Conservation (phyloP, 2,113 vertebrate species). For the Recurvirostra avosetta region DNA sequence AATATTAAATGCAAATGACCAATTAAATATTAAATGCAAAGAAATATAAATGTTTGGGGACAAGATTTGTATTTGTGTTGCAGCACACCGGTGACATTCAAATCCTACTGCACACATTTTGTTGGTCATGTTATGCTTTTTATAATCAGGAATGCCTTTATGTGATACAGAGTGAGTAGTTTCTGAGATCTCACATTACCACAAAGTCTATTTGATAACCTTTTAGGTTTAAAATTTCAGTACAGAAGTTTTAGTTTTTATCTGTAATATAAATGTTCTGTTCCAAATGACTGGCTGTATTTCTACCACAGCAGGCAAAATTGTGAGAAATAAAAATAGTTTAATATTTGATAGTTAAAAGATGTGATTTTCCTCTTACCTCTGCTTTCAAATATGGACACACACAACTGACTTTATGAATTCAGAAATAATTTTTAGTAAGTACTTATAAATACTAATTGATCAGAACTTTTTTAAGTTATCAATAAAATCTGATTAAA, state of each 20-base stretch:
- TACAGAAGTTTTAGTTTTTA: not conserved
- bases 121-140: not conserved
- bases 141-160: not conserved
- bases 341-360: not conserved
- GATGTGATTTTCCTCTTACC: not conserved
- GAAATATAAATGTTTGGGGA: not conserved
- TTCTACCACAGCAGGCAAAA: not conserved
- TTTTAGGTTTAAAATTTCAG: not conserved
- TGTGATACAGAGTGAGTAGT: not conserved
- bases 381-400: not conserved
- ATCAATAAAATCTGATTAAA: not conserved
- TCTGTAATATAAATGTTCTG: not conserved
- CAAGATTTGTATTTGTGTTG: not conserved
- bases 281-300: not conserved
- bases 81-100: not conserved
- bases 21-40: not conserved
- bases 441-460: not conserved
- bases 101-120: not conserved
- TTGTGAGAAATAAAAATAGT: not conserved
- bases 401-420: not conserved
- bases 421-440: constrained; percentile 1
- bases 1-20: not conserved
- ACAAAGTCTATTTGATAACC: not conserved
- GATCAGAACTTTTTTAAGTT: not conserved
- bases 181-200: not conserved